Percentiles rank a stretch among this genome's conserved stretches.
These are phyloP conservation scores for Parelbella ahira DNA, from an alignment of 2,888 invertebrate genomes.

Conservation along the genomic window DNA sequence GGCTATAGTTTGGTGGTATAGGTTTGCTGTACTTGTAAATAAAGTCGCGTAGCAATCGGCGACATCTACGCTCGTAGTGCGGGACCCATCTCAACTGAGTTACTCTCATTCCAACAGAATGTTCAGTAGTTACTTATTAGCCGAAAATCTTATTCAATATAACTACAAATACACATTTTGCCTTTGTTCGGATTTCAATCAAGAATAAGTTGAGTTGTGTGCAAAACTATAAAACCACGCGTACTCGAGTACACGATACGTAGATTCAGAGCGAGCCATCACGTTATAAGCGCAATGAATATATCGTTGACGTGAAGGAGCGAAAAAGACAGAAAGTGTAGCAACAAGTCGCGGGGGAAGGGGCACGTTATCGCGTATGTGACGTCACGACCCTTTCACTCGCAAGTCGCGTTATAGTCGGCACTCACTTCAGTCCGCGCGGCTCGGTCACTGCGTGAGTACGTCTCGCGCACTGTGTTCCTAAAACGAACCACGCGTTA, in stretches of 20 bases:
- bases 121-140: no score
- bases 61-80: conserved; percentile 19
- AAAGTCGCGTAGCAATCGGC: conserved; percentile 28
- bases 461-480: conserved; percentile 66
- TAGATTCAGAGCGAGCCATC: conserved; percentile 31
- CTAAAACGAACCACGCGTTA: conserved; percentile 62
- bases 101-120: no score
- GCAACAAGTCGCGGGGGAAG: conserved; percentile 67
- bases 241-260: conserved; percentile 28
- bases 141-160: no score
- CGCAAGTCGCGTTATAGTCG: conserved; percentile 54
- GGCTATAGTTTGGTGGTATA: no score
- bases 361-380: conserved; percentile 70
- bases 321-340: conserved; percentile 52
- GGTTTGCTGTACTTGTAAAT: no score
- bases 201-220: conserved; percentile 18
- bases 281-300: conserved; percentile 53
- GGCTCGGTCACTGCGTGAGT: conserved; percentile 75
- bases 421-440: conserved; percentile 65
- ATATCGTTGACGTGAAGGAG: conserved; percentile 39
- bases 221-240: conserved; percentile 25
- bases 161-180: no score
- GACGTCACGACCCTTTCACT: conserved; percentile 82
- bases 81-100: not conserved
- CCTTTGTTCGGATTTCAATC: conserved; percentile 20